A percentile compares a stretch with the other conserved stretches of the same genome.
phyloP scores from a whole-genome alignment of 92 coral and sea anemone species.

The Heteractis magnifica region DNA sequence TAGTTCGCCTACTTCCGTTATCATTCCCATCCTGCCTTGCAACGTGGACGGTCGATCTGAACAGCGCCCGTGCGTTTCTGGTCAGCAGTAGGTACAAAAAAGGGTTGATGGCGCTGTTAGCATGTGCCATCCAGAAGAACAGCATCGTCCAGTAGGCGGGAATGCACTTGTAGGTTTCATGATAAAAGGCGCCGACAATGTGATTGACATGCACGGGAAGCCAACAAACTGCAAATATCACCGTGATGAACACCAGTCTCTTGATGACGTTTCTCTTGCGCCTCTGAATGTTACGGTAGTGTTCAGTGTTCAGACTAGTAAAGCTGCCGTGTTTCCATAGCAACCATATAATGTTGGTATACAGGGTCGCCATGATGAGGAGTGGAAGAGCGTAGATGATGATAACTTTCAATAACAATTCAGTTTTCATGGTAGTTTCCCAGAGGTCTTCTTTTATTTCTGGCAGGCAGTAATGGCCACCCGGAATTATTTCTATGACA shows the following conservation, averaged over 20 bases:
- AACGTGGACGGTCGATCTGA: slow-evolving; percentile 41
- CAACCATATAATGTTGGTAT: slow-evolving; percentile 52
- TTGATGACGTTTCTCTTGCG: slow-evolving; percentile 36
- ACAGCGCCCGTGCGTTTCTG: slow-evolving; percentile 48
- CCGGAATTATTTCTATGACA: not conserved
- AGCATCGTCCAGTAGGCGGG: slow-evolving; percentile 38
- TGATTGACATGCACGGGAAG: slow-evolving; percentile 67
- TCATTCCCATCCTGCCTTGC: slow-evolving; percentile 39
- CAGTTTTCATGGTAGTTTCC: not conserved
- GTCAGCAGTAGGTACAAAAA: slow-evolving; percentile 48
- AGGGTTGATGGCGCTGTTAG: slow-evolving; percentile 68
- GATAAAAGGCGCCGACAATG: slow-evolving; percentile 38
- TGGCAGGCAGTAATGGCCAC: slow-evolving; percentile 11
- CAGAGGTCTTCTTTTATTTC: not conserved
- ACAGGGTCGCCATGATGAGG: slow-evolving; percentile 46
- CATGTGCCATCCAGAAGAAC: slow-evolving; percentile 52
- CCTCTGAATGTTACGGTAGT: slow-evolving; percentile 26
- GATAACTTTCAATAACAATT: slow-evolving; percentile 39
- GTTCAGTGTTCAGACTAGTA: slow-evolving; percentile 35
- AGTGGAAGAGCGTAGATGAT: slow-evolving; percentile 46
- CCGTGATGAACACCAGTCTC: slow-evolving; percentile 26
- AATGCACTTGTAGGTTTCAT: slow-evolving; percentile 32
- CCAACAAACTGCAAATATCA: slow-evolving; percentile 67
- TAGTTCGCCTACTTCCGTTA: slow-evolving; percentile 27
- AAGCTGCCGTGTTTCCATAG: slow-evolving; percentile 46